phyloP scores from a whole-genome alignment of 2,888 invertebrate genomes.

The Hypomecis punctinalis region DNA sequence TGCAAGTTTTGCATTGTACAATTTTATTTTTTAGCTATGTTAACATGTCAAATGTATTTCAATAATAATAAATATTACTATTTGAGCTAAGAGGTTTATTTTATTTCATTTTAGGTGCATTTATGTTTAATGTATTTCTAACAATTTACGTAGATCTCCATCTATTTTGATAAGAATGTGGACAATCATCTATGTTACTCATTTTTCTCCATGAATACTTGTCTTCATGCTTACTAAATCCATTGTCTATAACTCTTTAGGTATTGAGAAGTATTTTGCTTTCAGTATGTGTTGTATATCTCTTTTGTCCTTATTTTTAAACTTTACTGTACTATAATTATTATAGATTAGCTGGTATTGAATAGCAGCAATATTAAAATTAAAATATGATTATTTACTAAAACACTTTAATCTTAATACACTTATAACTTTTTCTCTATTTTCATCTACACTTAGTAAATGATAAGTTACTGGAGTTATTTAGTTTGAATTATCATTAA shows the following conservation, averaged over 20 bases:
- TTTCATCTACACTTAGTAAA: slow-evolving; percentile 74
- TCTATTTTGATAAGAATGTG: slow-evolving; percentile 52
- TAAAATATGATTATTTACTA: slow-evolving; percentile 65
- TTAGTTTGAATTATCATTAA: slow-evolving; percentile 69
- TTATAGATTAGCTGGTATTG: slow-evolving; percentile 61
- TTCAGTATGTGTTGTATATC: slow-evolving; percentile 34
- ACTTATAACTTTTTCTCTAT: slow-evolving; percentile 63
- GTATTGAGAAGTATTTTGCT: slow-evolving; percentile 43
- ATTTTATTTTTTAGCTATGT: slow-evolving; percentile 82
- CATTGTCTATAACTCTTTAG: slow-evolving; percentile 58
- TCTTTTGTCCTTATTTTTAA: slow-evolving; percentile 53
- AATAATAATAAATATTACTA: slow-evolving; percentile 81
- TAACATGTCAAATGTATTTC: slow-evolving; percentile 78
- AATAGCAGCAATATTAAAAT: slow-evolving; percentile 67
- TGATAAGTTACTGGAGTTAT: slow-evolving; percentile 65
- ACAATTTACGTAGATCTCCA: slow-evolving; percentile 50
- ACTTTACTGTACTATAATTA: slow-evolving; percentile 50
- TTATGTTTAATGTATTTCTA: slow-evolving; percentile 61
- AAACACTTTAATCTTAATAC: slow-evolving; percentile 57
- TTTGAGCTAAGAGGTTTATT: slow-evolving; percentile 77
- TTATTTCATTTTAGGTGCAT: slow-evolving; percentile 74
- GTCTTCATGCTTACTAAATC: slow-evolving; percentile 57
- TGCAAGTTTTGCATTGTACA: slow-evolving; percentile 83
- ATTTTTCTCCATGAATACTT: slow-evolving; percentile 51
- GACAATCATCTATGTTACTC: slow-evolving; percentile 51